Conservation (phyloP, 2,113 vertebrate genomes). For the Prunella fulvescens region DNA sequence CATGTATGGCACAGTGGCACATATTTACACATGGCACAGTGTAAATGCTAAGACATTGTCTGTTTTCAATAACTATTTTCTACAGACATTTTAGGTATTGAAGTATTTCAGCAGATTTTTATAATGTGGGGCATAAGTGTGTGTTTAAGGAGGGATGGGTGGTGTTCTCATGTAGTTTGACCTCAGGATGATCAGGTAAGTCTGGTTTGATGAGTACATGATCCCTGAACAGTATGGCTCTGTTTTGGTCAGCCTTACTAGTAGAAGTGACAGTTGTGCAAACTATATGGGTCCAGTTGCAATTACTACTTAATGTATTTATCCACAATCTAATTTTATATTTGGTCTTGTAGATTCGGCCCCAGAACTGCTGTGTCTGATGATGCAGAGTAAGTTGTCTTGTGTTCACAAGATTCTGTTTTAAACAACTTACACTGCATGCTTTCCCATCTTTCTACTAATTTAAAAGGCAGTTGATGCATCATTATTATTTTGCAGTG, state of each 20-base stretch:
- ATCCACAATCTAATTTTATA: conserved; percentile 73
- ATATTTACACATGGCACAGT: too few species aligned
- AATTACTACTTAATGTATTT: conserved; percentile 10
- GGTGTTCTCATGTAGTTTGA: not conserved
- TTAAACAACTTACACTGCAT: conserved; percentile 73
- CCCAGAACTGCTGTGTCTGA: conserved; percentile 90
- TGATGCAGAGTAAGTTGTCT: conserved; percentile 92
- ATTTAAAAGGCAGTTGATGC: conserved; percentile 60
- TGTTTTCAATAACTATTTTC: not conserved
- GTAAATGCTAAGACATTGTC: not conserved
- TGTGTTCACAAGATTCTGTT: conserved; percentile 59
- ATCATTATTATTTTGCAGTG: conserved; percentile 39
- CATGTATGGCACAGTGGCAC: not conserved
- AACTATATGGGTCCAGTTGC: not conserved
- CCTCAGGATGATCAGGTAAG: not conserved
- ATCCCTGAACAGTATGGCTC: not conserved
- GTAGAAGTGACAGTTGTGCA: not conserved
- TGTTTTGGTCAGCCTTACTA: not conserved
- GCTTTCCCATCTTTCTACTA: conserved; percentile 70
- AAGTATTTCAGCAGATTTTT: not conserved
- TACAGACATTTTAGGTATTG: not conserved
- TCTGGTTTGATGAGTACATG: not conserved
- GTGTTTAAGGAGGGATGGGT: not conserved
- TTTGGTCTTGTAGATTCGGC: conserved; percentile 88
- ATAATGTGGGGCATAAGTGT: not conserved